A percentile compares a stretch with the other conserved stretches of the same genome.
Conservation (phyloP, 30 jellyfish, hydroid and myxozoan species). For the Catostylus mosaicus region DNA sequence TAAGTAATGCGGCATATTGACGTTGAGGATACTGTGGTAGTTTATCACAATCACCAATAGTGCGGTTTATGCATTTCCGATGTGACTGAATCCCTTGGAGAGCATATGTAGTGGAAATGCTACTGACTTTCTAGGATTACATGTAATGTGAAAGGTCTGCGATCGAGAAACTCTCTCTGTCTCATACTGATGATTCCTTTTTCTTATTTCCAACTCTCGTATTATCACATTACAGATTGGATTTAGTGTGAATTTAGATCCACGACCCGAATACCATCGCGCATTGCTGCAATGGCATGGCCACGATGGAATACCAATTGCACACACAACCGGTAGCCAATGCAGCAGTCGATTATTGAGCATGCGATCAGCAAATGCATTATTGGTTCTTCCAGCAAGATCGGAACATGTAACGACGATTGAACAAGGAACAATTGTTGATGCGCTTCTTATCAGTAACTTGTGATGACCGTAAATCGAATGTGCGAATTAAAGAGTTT, state of each 20-base stretch:
- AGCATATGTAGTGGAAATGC: no score
- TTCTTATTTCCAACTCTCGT: not conserved
- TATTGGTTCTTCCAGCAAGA: slow-evolving; percentile 82
- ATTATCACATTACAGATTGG: slow-evolving; percentile 64
- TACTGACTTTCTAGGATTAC: no score
- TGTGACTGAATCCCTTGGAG: no score
- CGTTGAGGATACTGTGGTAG: no score
- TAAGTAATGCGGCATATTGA: no score
- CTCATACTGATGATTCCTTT: no score
- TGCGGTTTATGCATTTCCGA: no score
- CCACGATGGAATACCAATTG: slow-evolving; percentile 85
- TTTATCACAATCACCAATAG: no score
- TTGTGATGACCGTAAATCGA: no score
- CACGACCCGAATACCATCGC: slow-evolving; percentile 97
- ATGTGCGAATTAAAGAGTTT: no score
- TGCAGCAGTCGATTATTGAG: slow-evolving; percentile 98
- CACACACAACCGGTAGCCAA: slow-evolving; percentile 95
- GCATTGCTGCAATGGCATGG: slow-evolving; percentile 77
- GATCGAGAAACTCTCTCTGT: no score
- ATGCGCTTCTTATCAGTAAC: slow-evolving; percentile 52
- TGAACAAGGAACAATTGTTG: slow-evolving; percentile 60
- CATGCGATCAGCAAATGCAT: slow-evolving; percentile 93
- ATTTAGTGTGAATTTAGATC: slow-evolving; percentile 79
- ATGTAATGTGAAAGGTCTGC: no score
- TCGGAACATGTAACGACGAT: slow-evolving; percentile 25